Percentiles rank a stretch among this genome's conserved stretches.
These are phyloP conservation scores for Lagria hirta DNA, from an alignment of 2,888 invertebrate species.

Conservation along the genomic window DNA sequence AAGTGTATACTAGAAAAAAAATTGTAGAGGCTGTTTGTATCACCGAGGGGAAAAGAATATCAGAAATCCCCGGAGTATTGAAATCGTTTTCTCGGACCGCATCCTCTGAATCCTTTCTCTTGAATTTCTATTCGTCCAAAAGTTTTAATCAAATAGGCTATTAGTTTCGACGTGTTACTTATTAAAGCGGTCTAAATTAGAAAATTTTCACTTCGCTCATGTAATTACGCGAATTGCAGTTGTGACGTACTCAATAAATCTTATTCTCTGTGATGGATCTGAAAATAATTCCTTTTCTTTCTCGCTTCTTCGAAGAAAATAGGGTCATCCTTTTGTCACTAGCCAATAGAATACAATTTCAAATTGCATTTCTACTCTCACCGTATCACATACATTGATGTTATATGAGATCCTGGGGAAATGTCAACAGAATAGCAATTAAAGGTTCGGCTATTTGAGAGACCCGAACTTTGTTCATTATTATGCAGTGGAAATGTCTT, in stretches of 20 bases:
- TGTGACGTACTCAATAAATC: conserved; percentile 14
- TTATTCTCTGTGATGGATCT: conserved; percentile 14
- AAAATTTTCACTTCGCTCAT: conserved; percentile 18
- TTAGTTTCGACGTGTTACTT: conserved; percentile 13
- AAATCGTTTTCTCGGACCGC: too few species aligned
- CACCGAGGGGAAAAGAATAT: too few species aligned
- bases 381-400: conserved; percentile 14
- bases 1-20: too few species aligned
- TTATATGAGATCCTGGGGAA: too few species aligned
- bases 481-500: too few species aligned
- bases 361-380: conserved; percentile 17
- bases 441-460: too few species aligned
- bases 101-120: too few species aligned
- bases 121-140: too few species aligned
- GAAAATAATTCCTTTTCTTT: conserved; percentile 19
- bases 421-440: too few species aligned
- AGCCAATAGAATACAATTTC: conserved; percentile 18
- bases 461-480: too few species aligned
- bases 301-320: conserved; percentile 13
- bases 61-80: too few species aligned
- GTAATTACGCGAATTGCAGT: conserved; percentile 13
- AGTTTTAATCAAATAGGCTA: conserved; percentile 11
- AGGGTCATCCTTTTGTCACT: conserved; percentile 15
- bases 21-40: too few species aligned
- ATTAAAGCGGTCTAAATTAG: conserved; percentile 15